These are phyloP conservation scores for Guaruba guarouba DNA, from an alignment of 2,113 vertebrate species.

Conservation along the genomic window DNA sequence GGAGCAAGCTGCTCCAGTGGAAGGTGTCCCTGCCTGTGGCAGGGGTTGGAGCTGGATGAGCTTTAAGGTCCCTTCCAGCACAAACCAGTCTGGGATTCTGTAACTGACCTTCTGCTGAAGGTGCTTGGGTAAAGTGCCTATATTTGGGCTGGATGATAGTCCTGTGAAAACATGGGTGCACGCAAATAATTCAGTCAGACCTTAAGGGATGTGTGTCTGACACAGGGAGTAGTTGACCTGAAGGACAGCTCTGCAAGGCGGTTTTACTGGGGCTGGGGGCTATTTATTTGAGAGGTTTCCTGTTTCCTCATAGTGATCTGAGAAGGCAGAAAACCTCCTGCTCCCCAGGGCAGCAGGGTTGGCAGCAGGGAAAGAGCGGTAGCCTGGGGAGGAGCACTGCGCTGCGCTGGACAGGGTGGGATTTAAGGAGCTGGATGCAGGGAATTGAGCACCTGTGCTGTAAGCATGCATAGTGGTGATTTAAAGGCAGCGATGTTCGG, in stretches of 20 bases:
- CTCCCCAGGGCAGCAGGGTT: neutral
- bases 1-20: neutral
- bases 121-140: neutral
- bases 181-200: neutral
- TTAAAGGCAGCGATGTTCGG: neutral
- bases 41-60: neutral
- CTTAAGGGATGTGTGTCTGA: accelerated
- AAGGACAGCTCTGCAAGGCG: neutral
- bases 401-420: neutral
- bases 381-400: neutral
- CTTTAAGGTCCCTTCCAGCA: neutral
- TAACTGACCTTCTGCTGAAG: neutral
- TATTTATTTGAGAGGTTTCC: neutral
- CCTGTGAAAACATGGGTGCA: accelerated
- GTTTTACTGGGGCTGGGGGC: neutral
- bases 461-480: neutral
- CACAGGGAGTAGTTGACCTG: neutral
- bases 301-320: neutral
- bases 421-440: neutral
- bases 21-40: neutral
- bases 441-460: neutral
- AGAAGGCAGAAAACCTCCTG: neutral
- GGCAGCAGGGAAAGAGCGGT: neutral
- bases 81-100: neutral
- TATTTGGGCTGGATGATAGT: neutral